Conservation (phyloP, 2,797 vertebrate genomes). For the Falco concolor region DNA sequence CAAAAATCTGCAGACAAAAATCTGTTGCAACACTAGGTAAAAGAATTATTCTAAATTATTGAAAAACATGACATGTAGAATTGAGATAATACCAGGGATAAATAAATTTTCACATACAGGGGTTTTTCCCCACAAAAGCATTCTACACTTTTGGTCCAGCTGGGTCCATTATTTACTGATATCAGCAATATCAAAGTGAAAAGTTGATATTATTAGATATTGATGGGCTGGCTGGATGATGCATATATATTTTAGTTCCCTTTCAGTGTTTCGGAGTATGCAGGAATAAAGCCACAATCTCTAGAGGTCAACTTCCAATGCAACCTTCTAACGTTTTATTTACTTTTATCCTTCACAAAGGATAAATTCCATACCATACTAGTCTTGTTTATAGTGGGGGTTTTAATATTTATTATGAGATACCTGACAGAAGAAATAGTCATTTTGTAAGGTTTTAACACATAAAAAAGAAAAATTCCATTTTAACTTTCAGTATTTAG, state of each 20-base stretch:
- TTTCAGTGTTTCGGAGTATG: neutral
- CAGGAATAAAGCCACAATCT: neutral
- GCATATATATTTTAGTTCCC: neutral
- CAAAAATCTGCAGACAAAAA: neutral
- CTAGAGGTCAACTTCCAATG: neutral
- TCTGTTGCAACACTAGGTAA: neutral
- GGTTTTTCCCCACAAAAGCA: neutral
- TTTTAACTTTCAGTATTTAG: neutral
- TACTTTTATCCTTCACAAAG: neutral
- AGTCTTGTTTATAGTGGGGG: neutral
- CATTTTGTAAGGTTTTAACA: neutral
- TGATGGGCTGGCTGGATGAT: neutral
- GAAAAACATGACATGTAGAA: neutral
- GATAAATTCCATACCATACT: neutral
- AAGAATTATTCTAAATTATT: neutral
- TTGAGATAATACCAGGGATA: neutral
- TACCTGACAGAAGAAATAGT: neutral
- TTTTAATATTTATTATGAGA: neutral
- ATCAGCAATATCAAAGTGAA: neutral
- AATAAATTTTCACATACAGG: neutral
- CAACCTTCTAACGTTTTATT: neutral
- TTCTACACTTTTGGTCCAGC: neutral
- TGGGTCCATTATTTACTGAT: neutral
- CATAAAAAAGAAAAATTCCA: fast-evolving
- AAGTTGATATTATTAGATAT: neutral